Evolutionary conservation across 2,888 invertebrate species (phyloP).

Genomic region (Eilema caniola): DNA sequence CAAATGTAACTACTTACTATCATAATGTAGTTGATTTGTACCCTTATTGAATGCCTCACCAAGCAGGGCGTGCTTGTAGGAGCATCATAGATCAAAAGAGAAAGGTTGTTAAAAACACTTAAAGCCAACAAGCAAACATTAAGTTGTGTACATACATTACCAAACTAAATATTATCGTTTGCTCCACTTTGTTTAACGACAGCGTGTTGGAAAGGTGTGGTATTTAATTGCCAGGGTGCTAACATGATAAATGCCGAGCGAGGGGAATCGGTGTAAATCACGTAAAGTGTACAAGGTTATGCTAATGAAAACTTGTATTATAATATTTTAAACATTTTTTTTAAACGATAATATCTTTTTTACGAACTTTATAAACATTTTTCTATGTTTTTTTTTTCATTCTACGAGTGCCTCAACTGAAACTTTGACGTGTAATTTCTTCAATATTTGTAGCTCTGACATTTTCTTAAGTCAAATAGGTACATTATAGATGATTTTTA

Average conservation of each 20-base stretch:
- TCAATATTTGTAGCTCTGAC: no score
- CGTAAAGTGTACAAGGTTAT: not conserved
- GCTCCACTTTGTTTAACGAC: not conserved
- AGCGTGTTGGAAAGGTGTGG: not conserved
- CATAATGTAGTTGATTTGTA: no score
- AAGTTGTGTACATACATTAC: not conserved
- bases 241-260: not conserved
- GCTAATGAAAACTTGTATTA: not conserved
- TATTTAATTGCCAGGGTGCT: constrained; percentile 6
- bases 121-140: not conserved
- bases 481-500: no score
- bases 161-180: not conserved
- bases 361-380: no score
- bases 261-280: not conserved
- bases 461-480: no score
- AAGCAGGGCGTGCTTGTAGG: no score
- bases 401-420: no score
- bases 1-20: no score
- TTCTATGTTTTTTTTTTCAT: no score
- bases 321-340: not conserved
- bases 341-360: no score
- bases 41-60: no score
- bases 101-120: not conserved
- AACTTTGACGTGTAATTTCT: no score
- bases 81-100: not conserved